Evolutionary conservation across 2,888 invertebrate species (phyloP).

Genomic region (Crematogaster levior): DNA sequence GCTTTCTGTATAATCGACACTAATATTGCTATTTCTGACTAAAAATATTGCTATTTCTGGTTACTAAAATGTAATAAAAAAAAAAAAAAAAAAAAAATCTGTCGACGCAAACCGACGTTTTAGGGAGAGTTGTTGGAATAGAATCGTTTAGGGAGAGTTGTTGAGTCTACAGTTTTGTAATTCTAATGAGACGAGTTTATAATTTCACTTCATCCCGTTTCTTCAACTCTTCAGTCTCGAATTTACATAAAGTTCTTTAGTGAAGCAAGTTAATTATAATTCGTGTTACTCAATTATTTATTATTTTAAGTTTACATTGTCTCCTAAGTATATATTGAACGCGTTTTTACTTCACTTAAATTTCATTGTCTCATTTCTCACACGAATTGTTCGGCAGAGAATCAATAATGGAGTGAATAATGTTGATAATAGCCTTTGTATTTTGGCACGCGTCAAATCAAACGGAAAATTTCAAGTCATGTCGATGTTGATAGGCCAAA

Average conservation of each 20-base stretch:
- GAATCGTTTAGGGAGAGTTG: conserved; percentile 27
- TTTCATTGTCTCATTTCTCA: background rate
- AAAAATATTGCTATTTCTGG: no score
- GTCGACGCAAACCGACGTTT: conserved; percentile 26
- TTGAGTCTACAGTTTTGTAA: conserved; percentile 31
- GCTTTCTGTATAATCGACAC: conserved; percentile 45
- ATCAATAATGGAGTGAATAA: background rate
- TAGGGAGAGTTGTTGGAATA: background rate
- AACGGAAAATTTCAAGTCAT: conserved; percentile 58
- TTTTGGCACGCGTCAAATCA: background rate
- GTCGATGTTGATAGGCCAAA: conserved; percentile 64
- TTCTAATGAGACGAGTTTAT: conserved; percentile 13
- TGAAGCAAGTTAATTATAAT: background rate
- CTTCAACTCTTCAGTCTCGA: background rate
- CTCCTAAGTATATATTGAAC: no score
- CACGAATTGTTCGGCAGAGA: background rate
- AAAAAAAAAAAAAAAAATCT: conserved; percentile 42
- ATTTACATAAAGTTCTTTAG: background rate
- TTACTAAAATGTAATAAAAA: conserved; percentile 23
- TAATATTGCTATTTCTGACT: background rate
- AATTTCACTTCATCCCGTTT: conserved; percentile 9
- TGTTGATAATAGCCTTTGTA: background rate
- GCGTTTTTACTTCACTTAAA: no score
- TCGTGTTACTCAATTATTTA: background rate
- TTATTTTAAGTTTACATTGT: no score